Conservation (phyloP, 2,113 vertebrate species). For the Asarcornis scutulata region DNA sequence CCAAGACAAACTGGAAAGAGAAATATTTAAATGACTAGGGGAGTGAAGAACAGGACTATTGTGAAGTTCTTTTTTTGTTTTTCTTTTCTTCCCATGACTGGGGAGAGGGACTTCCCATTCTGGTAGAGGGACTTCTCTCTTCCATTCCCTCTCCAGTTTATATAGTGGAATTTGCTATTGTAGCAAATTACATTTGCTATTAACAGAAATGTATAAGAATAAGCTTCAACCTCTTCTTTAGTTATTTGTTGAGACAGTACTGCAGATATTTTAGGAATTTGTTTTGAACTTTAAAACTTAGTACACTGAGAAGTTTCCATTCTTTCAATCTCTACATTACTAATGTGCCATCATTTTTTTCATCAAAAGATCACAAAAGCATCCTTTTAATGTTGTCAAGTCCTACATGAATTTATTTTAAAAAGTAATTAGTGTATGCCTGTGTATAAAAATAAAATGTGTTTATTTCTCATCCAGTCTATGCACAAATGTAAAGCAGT, state of each 20-base stretch:
- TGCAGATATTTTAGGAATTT: background rate
- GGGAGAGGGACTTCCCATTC: no score
- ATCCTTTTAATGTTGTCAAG: background rate
- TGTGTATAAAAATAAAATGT: background rate
- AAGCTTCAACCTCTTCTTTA: background rate
- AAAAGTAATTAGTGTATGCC: background rate
- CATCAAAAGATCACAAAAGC: background rate
- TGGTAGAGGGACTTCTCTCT: background rate
- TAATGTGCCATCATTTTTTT: background rate
- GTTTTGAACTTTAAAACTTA: background rate
- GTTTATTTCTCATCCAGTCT: background rate
- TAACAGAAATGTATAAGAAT: background rate
- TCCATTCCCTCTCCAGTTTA: background rate
- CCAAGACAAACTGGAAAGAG: background rate
- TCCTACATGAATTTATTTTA: background rate
- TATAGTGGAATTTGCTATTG: background rate
- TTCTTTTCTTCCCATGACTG: background rate
- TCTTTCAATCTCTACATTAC: background rate
- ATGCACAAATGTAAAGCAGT: background rate
- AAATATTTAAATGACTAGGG: background rate
- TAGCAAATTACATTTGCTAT: background rate
- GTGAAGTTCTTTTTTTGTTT: background rate
- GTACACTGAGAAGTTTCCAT: background rate
- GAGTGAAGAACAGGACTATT: background rate
- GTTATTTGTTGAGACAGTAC: background rate